These are phyloP conservation scores for Mechanitis messenoides DNA, from an alignment of 2,888 invertebrate species.

Conservation along the genomic window DNA sequence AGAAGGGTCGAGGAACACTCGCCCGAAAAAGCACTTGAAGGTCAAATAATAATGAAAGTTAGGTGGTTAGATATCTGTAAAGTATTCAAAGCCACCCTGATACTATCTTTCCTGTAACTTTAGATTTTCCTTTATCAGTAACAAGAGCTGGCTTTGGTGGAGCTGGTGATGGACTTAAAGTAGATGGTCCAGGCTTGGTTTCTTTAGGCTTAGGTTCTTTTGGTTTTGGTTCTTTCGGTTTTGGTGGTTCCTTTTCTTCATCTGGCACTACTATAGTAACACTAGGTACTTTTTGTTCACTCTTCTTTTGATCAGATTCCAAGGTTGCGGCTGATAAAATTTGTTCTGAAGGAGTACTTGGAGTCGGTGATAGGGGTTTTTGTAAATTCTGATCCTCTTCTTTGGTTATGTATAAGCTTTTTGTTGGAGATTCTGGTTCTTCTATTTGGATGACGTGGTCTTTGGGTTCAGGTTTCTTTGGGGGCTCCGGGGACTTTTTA, in stretches of 20 bases:
- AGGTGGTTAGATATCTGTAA: not conserved
- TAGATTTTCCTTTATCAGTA: conserved; percentile 81
- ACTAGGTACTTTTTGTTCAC: conserved; percentile 32
- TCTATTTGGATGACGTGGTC: conserved; percentile 59
- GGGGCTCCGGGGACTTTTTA: conserved; percentile 42
- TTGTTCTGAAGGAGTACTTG: conserved; percentile 52
- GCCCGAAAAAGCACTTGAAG: not conserved
- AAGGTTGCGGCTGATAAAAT: conserved; percentile 60
- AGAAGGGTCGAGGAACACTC: not conserved
- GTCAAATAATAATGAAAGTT: not conserved
- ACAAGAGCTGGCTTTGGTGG: conserved; percentile 49
- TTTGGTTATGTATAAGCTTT: conserved; percentile 52
- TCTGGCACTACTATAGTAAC: conserved; percentile 25
- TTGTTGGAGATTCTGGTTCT: conserved; percentile 53
- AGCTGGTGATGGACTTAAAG: conserved; percentile 48
- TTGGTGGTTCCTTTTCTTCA: conserved; percentile 27
- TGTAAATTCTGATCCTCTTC: conserved; percentile 55
- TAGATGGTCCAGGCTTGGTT: conserved; percentile 46
- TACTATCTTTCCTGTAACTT: conserved; percentile 83
- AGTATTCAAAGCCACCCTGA: conserved; percentile 82
- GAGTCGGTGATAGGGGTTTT: conserved; percentile 59
- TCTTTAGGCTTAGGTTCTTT: conserved; percentile 39
- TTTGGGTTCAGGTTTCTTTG: conserved; percentile 45
- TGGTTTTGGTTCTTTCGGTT: conserved; percentile 36
- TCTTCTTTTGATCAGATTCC: conserved; percentile 43